Evolutionary conservation across 2,797 vertebrate genomes (phyloP).

Genomic region (Sebastes taczanowskii): DNA sequence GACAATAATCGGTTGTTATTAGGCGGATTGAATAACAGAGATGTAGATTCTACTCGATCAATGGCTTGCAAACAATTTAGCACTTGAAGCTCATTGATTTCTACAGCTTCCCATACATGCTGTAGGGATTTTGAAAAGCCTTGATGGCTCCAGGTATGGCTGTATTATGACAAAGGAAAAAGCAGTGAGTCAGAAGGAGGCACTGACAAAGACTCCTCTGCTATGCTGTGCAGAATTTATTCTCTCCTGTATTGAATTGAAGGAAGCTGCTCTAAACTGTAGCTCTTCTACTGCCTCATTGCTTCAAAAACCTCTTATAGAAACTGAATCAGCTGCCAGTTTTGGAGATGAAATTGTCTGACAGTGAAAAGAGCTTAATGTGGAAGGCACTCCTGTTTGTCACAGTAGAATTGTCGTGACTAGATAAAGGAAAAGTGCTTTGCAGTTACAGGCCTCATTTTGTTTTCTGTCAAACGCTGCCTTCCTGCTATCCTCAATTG

Average conservation of each 20-base stretch:
- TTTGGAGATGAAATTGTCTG: conserved; percentile 41
- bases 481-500: conserved; percentile 31
- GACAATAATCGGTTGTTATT: conserved; percentile 68
- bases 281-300: conserved; percentile 1
- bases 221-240: conserved; percentile 15
- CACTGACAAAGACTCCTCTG: conserved; percentile 33
- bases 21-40: conserved; percentile 59
- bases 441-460: conserved; percentile 28
- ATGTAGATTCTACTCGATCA: conserved; percentile 62
- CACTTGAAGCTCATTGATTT: conserved; percentile 66
- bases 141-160: conserved; percentile 45
- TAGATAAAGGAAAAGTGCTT: conserved; percentile 43
- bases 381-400: conserved; percentile 23
- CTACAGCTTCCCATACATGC: conserved; percentile 40
- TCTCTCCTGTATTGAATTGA: conserved; percentile 5
- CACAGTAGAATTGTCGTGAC: conserved; percentile 11
- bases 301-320: conserved; percentile 13
- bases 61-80: conserved; percentile 66
- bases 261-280: conserved; percentile 16
- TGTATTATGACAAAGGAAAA: conserved; percentile 48
- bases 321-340: conserved; percentile 34
- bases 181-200: conserved; percentile 35
- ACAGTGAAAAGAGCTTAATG: conserved; percentile 28
- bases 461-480: conserved; percentile 55
- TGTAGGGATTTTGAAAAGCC: conserved; percentile 44